phyloP scores from a whole-genome alignment of 2,888 invertebrate genomes.

The Dynastes hyllus region DNA sequence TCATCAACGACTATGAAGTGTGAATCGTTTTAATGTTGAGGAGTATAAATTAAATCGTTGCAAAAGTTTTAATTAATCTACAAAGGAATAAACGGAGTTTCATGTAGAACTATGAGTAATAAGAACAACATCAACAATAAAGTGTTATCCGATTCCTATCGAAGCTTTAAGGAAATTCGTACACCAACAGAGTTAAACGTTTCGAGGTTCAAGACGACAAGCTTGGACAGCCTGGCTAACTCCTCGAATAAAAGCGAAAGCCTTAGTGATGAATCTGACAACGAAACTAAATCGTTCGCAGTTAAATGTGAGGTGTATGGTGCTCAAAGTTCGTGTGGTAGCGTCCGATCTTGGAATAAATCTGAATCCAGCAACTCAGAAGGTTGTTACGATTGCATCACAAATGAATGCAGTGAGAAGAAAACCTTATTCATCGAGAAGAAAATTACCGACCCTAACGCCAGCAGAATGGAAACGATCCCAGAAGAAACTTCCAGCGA shows the following conservation, averaged over 20 bases:
- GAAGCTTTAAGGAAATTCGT: conserved; percentile 50
- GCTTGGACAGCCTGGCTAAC: conserved; percentile 81
- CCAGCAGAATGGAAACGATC: conserved; percentile 83
- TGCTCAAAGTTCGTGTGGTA: conserved; percentile 64
- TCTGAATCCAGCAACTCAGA: conserved; percentile 62
- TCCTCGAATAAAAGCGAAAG: conserved; percentile 78
- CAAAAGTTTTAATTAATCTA: no score
- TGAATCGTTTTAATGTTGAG: background rate
- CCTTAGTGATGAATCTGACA: conserved; percentile 76
- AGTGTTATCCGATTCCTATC: conserved; percentile 47
- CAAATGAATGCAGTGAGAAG: conserved; percentile 48
- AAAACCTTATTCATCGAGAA: conserved; percentile 50
- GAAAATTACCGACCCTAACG: conserved; percentile 44
- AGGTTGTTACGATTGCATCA: conserved; percentile 62
- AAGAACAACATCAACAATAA: conserved; percentile 27
- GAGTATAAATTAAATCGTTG: no score
- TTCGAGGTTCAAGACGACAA: conserved; percentile 71
- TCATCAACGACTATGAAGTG: background rate
- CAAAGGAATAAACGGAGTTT: background rate
- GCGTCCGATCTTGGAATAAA: conserved; percentile 62
- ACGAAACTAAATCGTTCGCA: conserved; percentile 66
- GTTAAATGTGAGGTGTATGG: conserved; percentile 69
- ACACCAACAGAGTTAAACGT: conserved; percentile 48
- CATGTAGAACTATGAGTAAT: background rate
- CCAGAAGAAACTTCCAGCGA: conserved; percentile 82